Evolutionary conservation across 2,113 vertebrate species (phyloP), one percentile per base, ranked within the genome.

Genomic region (Ibidorhyncha struthersii): DNA sequence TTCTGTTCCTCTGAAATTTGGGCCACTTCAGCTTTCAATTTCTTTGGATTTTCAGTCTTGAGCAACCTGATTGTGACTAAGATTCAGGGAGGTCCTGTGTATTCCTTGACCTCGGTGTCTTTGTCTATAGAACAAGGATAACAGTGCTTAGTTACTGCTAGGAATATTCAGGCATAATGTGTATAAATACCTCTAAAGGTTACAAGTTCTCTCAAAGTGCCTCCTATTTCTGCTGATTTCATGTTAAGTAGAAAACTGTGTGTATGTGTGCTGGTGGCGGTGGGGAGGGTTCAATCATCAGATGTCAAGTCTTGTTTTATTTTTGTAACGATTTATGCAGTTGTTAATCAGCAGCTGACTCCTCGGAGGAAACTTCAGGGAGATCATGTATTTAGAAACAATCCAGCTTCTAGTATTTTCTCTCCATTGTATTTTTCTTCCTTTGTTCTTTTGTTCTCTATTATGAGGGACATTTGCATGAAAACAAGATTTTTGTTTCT

Each of bases 391-490:
- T 97, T 96, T 96, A 85, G 92, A 92, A 91, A 82, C 63, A 76
- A 69, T 86, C 74, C 19, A 5, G 80, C 83, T 96, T 88, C 84
- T 83, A 47, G 78, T 92, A 71, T 86, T 76, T 87, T 86, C 40
- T 82, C 41, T 93, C 80, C 49, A 67, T 66, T 96, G 77, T 93
- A 67, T 89, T 82, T 95, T 95, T 86, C 49, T 78, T 47, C 63
- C 86, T 93, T 94, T 95, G 88, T 96, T 96, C 92, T 89, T 95
- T 96, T 96, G 36, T 90, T 90, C 81, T 95, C 89, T 56, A 69
- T 95, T 95, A 95, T 86, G 93, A 95, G 96, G 96, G 94, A 82
- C 77, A 96, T 97, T 97, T 96, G 95, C 97, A 96, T 97, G 97
- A 94, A 96, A 97, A 97, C 93, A 95, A 95, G 88, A 69, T 97